These are phyloP conservation scores for Macrobrachium nipponense DNA, from an alignment of 1,140 invertebrate species.

Conservation along the genomic window DNA sequence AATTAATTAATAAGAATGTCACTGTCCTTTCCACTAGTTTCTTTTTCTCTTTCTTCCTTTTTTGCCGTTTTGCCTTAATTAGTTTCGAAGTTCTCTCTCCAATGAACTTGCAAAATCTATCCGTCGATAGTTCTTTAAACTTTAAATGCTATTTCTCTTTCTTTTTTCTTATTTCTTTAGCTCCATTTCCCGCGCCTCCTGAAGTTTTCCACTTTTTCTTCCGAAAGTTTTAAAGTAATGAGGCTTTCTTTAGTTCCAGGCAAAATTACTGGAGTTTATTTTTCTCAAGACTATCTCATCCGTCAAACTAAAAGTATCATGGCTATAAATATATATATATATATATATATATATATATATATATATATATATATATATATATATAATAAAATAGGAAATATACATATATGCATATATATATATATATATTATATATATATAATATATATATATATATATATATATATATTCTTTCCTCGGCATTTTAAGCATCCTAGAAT, in stretches of 20 bases:
- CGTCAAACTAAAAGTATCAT: not conserved
- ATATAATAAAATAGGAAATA: not conserved
- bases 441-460: constrained; percentile 9
- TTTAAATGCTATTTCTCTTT: too few species aligned
- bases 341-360: constrained; percentile 9
- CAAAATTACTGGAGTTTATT: not conserved
- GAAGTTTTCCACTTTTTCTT: too few species aligned
- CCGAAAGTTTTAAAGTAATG: too few species aligned
- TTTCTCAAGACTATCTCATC: not conserved
- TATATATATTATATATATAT: not conserved
- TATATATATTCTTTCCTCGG: not conserved
- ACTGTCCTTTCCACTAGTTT: too few species aligned
- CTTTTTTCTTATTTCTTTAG: too few species aligned
- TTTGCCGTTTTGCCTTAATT: not conserved
- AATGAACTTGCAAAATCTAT: not conserved
- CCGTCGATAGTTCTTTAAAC: too few species aligned
- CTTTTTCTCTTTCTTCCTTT: not conserved
- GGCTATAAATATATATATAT: not conserved
- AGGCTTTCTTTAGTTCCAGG: not conserved
- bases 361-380: constrained; percentile 6
- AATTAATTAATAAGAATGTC: too few species aligned
- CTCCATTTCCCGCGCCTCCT: too few species aligned
- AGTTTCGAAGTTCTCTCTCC: not conserved
- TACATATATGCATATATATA: not conserved
- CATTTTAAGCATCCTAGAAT: too few species aligned